Conservation (phyloP, 2,113 vertebrate genomes). For the Phaethon lepturus region DNA sequence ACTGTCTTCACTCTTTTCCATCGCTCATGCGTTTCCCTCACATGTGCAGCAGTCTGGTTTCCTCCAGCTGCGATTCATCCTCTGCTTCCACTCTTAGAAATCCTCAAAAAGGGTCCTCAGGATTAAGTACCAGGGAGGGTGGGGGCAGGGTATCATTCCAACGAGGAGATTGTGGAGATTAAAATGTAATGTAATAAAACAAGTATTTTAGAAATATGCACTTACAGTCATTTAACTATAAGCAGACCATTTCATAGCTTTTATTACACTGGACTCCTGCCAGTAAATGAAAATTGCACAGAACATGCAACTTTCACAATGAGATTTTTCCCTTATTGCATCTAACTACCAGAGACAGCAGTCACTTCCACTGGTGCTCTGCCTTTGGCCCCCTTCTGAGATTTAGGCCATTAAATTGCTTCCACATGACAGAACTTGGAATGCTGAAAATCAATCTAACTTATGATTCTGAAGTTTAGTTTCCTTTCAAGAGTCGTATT, state of each 20-base stretch:
- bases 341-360: neutral
- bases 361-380: neutral
- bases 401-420: constrained; percentile 31
- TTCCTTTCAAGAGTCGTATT: constrained; percentile 15
- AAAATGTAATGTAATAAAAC: neutral
- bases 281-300: neutral
- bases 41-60: neutral
- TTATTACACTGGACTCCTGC: neutral
- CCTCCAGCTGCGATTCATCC: neutral
- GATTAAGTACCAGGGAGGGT: neutral
- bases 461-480: neutral
- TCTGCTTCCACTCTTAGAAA: neutral
- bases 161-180: neutral
- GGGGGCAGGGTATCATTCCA: neutral
- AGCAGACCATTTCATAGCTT: neutral
- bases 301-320: neutral
- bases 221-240: constrained; percentile 1
- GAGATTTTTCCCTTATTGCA: neutral
- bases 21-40: neutral
- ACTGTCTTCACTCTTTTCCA: neutral
- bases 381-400: neutral
- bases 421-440: constrained; percentile 14
- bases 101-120: neutral
- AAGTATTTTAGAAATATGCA: neutral
- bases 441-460: constrained; percentile 15